These are phyloP conservation scores for Anagyrus pseudococci DNA, from an alignment of 2,888 invertebrate genomes.

Conservation along the genomic window DNA sequence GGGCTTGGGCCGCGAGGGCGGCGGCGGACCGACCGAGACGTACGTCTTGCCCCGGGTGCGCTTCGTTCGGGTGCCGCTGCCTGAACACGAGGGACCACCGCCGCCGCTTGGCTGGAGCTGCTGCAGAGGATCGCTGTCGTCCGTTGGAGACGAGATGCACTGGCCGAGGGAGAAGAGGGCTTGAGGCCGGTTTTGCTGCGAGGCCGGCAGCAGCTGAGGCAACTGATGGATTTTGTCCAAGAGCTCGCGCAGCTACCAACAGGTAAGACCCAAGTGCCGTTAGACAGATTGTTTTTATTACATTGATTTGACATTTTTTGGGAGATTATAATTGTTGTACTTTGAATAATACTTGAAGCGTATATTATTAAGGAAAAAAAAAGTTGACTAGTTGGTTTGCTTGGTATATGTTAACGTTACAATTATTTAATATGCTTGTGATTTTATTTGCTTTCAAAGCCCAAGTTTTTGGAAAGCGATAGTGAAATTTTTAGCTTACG, in stretches of 20 bases:
- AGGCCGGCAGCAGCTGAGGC: slow-evolving; percentile 64
- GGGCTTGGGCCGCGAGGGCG: slow-evolving; percentile 4
- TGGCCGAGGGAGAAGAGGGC: slow-evolving; percentile 46
- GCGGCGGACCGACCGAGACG: slow-evolving; percentile 60
- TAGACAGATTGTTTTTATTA: too few species aligned
- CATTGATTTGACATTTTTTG: too few species aligned
- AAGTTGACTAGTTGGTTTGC: too few species aligned
- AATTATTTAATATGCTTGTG: too few species aligned
- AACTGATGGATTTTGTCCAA: slow-evolving; percentile 75
- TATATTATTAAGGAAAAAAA: too few species aligned
- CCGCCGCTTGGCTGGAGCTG: background rate
- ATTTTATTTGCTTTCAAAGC: too few species aligned
- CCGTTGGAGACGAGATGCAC: slow-evolving; percentile 40
- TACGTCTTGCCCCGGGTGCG: slow-evolving; percentile 62
- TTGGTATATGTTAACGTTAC: too few species aligned
- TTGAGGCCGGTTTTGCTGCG: slow-evolving; percentile 50
- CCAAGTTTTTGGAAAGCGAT: too few species aligned
- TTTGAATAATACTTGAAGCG: too few species aligned
- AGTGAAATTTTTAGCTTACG: too few species aligned
- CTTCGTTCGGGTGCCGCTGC: slow-evolving; percentile 50
- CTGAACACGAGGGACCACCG: slow-evolving; percentile 5
- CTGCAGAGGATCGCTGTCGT: slow-evolving; percentile 1
- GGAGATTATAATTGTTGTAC: too few species aligned
- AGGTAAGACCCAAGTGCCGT: too few species aligned
- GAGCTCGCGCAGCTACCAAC: slow-evolving; percentile 67